These are phyloP conservation scores for Amazona ochrocephala DNA, from an alignment of 2,797 vertebrate genomes.

Conservation along the genomic window DNA sequence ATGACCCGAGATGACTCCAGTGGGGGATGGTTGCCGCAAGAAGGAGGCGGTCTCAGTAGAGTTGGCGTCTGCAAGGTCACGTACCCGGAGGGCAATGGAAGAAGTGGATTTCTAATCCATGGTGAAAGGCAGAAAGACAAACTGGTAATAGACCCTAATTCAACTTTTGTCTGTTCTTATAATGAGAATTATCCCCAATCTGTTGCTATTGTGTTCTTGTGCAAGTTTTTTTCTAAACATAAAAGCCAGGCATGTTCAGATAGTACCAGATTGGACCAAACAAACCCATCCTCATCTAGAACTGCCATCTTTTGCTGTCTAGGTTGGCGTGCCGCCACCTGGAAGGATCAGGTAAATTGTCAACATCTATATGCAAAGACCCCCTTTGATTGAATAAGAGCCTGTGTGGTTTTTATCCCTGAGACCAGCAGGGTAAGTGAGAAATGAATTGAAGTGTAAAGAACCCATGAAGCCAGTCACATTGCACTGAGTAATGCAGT, in stretches of 20 bases:
- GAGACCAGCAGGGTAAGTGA: background rate
- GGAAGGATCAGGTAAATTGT: conserved; percentile 31
- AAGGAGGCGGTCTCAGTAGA: conserved; percentile 94
- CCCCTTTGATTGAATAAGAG: background rate
- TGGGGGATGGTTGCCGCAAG: conserved; percentile 98
- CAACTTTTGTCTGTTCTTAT: conserved; percentile 45
- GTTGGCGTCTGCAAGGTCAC: conserved; percentile 96
- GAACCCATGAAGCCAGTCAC: conserved; percentile 49
- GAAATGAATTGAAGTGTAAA: conserved; percentile 60
- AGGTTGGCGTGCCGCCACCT: background rate
- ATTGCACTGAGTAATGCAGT: conserved; percentile 52
- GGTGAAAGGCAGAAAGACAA: conserved; percentile 97
- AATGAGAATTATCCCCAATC: conserved; percentile 38
- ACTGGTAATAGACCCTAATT: conserved; percentile 83
- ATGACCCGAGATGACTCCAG: conserved; percentile 99
- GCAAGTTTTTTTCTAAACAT: background rate
- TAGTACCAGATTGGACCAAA: background rate
- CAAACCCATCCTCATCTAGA: background rate
- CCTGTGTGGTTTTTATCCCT: background rate
- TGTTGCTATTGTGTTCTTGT: conserved; percentile 30
- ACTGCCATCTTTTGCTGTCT: background rate
- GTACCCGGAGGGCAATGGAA: conserved; percentile 87
- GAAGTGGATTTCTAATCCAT: conserved; percentile 94
- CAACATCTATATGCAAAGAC: background rate
- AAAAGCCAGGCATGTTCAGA: background rate